Conservation (phyloP, 2,888 invertebrate genomes). For the Drosophila maculinotata region DNA sequence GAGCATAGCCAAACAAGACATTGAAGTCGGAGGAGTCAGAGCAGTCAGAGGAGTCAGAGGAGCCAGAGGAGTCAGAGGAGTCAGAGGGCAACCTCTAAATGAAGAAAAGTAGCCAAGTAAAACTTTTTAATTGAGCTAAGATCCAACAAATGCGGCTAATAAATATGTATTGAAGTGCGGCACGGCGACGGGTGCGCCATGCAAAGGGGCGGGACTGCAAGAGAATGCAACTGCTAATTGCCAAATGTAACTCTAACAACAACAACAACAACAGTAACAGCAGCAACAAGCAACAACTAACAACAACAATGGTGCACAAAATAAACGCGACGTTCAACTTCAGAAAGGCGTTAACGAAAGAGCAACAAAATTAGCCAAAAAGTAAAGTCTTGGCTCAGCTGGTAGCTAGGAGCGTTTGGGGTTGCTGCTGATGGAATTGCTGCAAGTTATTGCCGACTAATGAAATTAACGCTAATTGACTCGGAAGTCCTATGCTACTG, state of each 20-base stretch:
- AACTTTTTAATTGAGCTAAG: conserved; percentile 81
- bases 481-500: conserved; percentile 51
- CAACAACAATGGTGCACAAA: conserved; percentile 32
- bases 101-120: conserved; percentile 77
- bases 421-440: conserved; percentile 67
- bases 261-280: conserved; percentile 13
- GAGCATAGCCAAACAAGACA: conserved; percentile 45
- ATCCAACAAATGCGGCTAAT: conserved; percentile 81
- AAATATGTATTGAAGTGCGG: conserved; percentile 76
- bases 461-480: conserved; percentile 80
- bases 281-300: conserved; percentile 15
- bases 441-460: conserved; percentile 77
- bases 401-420: conserved; percentile 12
- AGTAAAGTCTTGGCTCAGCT: conserved; percentile 52
- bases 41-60: conserved; percentile 43
- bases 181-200: not conserved
- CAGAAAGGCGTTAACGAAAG: conserved; percentile 66
- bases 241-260: conserved; percentile 71
- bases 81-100: conserved; percentile 64
- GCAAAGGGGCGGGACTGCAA: conserved; percentile 35
- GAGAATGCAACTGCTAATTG: conserved; percentile 74
- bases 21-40: conserved; percentile 46
- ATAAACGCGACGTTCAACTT: conserved; percentile 74
- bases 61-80: conserved; percentile 43
- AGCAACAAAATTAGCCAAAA: conserved; percentile 78